Base-by-base conservation (phyloP, 2,888 invertebrate species). In the Trissonchulus sp. region DNA sequence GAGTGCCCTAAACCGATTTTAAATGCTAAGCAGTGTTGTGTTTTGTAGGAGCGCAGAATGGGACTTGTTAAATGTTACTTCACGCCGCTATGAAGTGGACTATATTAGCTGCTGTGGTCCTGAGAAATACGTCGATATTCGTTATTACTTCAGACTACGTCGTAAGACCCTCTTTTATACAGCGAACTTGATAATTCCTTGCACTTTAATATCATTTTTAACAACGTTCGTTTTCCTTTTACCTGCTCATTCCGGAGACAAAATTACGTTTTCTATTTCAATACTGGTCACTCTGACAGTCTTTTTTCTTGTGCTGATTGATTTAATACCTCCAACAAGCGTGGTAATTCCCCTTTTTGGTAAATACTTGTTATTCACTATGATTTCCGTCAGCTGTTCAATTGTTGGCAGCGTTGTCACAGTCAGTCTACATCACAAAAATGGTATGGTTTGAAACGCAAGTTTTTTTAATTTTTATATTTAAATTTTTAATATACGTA, bases 321-420 rank as follows among this genome's bases (percentile, higher is more conserved):
- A 83, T 63, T 68, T 83, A 18, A 83, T 83, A 78, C 83, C 83
- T 1, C 83, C 83, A 0, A 83, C 83, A 37, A 81, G 81, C n/a
- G 77, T 83, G 37, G 84, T 84, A 18, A 81, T 84, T 68, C 84
- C 84, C n/a, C 82, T 84, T 82, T 84, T 84, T 74, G 83, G 81
- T n/a, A 80, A 82, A 60, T 84, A 84, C 77, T 77, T 84, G 35
- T 80, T 83, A 72, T 83, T 83, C 2, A 84, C 84, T 1, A 83
- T 84, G 82, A 79, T 83, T n/a, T 78, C 83, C 3, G 82, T 83
- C 68, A 80, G 81, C 0, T 74, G 82, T n/a, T 81, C 80, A 3
- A 82, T 81, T 0, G 15, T 77, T 23, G 36, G 80, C 1, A 80
- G 81, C 0, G 81, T 82, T 65, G 78, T 82, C 68, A 81, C 83